A percentile compares a stretch with the other conserved stretches of the same genome.
Conservation (phyloP, 1,140 invertebrate species). For the Ceratosolen solmsi region DNA sequence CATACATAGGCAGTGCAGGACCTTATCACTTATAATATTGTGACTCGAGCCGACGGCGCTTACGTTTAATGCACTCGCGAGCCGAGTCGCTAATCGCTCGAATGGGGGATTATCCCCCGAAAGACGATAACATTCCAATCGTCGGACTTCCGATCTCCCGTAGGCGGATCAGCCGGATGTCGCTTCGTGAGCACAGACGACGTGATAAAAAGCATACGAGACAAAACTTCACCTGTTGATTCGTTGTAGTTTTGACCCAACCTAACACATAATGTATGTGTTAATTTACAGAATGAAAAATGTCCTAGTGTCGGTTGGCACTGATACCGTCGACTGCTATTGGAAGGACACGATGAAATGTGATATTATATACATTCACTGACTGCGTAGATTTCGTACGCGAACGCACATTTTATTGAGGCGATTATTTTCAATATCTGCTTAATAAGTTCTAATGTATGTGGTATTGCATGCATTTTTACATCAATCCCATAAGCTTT, state of each 20-base stretch:
- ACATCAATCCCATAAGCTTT: not conserved
- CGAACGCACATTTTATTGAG: not conserved
- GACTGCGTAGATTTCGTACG: not conserved
- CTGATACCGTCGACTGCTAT: not conserved
- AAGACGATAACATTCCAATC: conserved; percentile 44
- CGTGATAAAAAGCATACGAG: not conserved
- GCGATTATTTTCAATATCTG: not conserved
- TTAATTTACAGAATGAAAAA: not conserved
- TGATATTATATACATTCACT: not conserved
- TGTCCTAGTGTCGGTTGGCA: not conserved
- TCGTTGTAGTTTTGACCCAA: not conserved
- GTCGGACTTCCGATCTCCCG: conserved; percentile 28
- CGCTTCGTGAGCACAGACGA: not conserved
- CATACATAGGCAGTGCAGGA: not conserved
- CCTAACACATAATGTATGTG: not conserved
- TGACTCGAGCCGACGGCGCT: conserved; percentile 30
- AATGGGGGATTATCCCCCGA: conserved; percentile 30
- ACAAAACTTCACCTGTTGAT: conserved; percentile 26
- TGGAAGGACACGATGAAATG: not conserved
- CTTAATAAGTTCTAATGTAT: conserved; percentile 1
- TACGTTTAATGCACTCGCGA: not conserved
- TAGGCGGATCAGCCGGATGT: conserved; percentile 34
- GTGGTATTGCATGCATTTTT: not conserved
- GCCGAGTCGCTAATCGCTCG: not conserved
- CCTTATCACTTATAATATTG: conserved; percentile 45